Evolutionary conservation across 2,888 invertebrate genomes (phyloP), one percentile per base, ranked within the genome.

Genomic region (Rotaria macrura): DNA sequence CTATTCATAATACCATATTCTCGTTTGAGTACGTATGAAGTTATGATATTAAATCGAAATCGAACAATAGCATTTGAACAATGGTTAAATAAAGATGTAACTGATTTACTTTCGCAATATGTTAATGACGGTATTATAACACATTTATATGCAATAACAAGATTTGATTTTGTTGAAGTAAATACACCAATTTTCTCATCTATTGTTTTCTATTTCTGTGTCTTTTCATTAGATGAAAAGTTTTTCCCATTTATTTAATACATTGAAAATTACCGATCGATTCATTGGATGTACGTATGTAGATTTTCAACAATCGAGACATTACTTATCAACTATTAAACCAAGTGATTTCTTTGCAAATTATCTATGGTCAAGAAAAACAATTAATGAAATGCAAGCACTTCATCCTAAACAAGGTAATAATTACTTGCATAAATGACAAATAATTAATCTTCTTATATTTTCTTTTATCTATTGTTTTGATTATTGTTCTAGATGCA

Each of bases 141-240:
- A 79, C 79, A 79, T 79, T 79, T 79, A 43, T 79, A n/a, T 79
- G 40, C 79, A 43, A 43, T 79, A 43, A n/a, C 43, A 43, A 79
- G 43, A 43, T 38, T 17, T 43, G 25, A 17, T 6, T 79, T 40
- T 79, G 14, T 43, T n/a, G 79, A 79, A 79, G 79, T 79, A 74
- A 74, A 12, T 10, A 74, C 1, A 74, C n/a, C n/a, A n/a, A n/a
- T n/a, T n/a, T n/a, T n/a, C n/a, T n/a, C n/a, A n/a, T n/a, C n/a
- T n/a, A n/a, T 12, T 25, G 2, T 20, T 34, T 34, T 17, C 23
- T 72, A 5, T 20, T 29, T 2, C 29, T 12, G 1, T 34, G 10
- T 29, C 23, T 23, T 57, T 40, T 12, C 25, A 23, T n/a, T 74
- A 74, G 74, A 29, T 74, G 43, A 79, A 38, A 79, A 79, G 79